Percentiles rank a stretch among this genome's conserved stretches.
These are phyloP conservation scores for Dorcus hopei DNA, from an alignment of 2,888 invertebrate species.

Conservation along the genomic window DNA sequence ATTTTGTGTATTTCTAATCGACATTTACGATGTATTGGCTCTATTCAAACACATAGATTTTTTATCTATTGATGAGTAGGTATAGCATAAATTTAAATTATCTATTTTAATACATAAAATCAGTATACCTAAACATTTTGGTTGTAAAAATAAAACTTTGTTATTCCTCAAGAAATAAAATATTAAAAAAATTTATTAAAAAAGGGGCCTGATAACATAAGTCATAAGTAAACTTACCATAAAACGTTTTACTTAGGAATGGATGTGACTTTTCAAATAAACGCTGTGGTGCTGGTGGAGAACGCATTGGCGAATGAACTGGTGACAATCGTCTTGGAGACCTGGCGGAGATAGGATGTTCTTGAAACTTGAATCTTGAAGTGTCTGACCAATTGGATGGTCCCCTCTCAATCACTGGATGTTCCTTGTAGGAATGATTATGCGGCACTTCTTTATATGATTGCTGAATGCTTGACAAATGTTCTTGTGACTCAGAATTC, in stretches of 20 bases:
- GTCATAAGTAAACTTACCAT: constrained; percentile 13
- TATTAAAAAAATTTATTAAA: background rate
- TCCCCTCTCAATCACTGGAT: background rate
- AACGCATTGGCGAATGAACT: background rate
- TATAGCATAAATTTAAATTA: no score
- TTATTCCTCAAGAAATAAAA: background rate
- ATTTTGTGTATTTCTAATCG: no score
- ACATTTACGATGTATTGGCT: no score
- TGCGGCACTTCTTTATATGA: constrained; percentile 1
- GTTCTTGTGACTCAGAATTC: no score
- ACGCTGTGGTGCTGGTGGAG: background rate
- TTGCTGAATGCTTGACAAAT: no score
- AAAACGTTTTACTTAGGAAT: constrained; percentile 15
- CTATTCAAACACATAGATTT: no score
- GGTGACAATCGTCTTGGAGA: constrained; percentile 14
- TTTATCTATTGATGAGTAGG: no score
- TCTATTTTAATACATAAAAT: no score
- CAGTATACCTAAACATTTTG: no score
- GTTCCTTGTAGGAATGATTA: background rate
- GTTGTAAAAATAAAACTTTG: background rate
- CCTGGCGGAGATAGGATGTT: background rate
- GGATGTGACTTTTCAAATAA: constrained; percentile 13
- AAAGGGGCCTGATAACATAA: background rate
- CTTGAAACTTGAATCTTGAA: no score
- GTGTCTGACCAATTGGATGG: background rate